These are phyloP conservation scores for Hemaris fuciformis DNA, from an alignment of 2,888 invertebrate genomes.

Conservation along the genomic window DNA sequence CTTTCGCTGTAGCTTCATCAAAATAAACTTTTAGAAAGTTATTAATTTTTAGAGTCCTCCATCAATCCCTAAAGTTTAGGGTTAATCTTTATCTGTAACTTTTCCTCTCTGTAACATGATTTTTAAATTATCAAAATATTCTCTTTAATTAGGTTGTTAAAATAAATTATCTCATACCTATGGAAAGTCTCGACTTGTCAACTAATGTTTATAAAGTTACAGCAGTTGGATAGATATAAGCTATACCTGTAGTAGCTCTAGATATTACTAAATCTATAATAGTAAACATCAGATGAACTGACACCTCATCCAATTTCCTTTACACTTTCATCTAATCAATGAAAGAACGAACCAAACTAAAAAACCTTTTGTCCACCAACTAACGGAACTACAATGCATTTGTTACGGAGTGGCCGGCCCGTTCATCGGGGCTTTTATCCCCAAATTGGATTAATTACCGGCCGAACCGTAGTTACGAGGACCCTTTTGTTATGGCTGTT, in stretches of 20 bases:
- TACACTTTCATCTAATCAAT: background rate
- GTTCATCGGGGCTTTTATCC: slow-evolving; percentile 23
- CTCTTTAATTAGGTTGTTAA: background rate
- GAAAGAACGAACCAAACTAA: background rate
- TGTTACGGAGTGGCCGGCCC: background rate
- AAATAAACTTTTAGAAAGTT: background rate
- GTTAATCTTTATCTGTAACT: background rate
- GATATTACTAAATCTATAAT: too few species aligned
- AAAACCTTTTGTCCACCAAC: too few species aligned
- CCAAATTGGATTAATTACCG: slow-evolving; percentile 40
- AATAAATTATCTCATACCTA: background rate
- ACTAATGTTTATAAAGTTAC: too few species aligned
- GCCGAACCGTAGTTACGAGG: slow-evolving; percentile 20
- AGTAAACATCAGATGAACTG: too few species aligned
- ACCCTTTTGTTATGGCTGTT: slow-evolving; percentile 22
- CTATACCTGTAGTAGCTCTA: too few species aligned
- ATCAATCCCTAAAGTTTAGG: background rate
- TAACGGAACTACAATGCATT: slow-evolving; percentile 8
- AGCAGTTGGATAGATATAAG: too few species aligned
- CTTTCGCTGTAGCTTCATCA: too few species aligned
- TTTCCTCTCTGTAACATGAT: background rate
- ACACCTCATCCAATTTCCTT: too few species aligned
- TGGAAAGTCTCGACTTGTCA: too few species aligned
- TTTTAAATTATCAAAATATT: background rate
- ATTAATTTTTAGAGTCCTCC: background rate